A percentile compares a stretch with the other conserved stretches of the same genome.
Conservation (phyloP, 2,113 vertebrate species). For the Riparia riparia region DNA sequence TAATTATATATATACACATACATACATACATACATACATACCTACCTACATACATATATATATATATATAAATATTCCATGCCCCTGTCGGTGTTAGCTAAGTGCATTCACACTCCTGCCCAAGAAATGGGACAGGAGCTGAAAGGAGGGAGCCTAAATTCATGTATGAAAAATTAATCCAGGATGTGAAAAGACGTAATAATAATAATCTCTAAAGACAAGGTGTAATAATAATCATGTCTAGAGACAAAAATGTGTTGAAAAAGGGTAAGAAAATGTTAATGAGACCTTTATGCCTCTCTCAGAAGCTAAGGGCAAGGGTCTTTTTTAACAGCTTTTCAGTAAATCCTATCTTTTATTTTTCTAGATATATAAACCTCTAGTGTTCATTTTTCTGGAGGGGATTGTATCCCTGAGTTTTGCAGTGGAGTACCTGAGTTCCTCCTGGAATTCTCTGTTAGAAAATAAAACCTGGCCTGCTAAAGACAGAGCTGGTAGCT, state of each 20-base stretch:
- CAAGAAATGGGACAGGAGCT: neutral
- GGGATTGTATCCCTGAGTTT: neutral
- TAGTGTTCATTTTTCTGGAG: neutral
- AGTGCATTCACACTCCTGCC: neutral
- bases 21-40: too few relatives aligned
- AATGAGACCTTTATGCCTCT: neutral
- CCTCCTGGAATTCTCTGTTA: neutral
- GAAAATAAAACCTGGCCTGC: neutral
- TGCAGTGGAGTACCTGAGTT: neutral
- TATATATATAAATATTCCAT: neutral
- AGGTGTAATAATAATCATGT: neutral
- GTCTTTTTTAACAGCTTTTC: neutral
- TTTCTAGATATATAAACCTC: neutral
- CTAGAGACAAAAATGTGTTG: neutral
- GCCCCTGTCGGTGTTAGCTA: neutral
- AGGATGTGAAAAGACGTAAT: rapidly evolving
- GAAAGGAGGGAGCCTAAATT: neutral
- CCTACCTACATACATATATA: too few relatives aligned
- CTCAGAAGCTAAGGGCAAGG: neutral
- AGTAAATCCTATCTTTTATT: neutral
- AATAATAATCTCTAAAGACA: neutral
- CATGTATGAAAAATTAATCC: neutral
- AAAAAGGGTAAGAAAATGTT: neutral
- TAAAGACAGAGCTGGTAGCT: neutral
- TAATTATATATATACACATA: neutral